These are phyloP conservation scores for Philereme transversata DNA, from an alignment of 2,888 invertebrate genomes.

Conservation along the genomic window DNA sequence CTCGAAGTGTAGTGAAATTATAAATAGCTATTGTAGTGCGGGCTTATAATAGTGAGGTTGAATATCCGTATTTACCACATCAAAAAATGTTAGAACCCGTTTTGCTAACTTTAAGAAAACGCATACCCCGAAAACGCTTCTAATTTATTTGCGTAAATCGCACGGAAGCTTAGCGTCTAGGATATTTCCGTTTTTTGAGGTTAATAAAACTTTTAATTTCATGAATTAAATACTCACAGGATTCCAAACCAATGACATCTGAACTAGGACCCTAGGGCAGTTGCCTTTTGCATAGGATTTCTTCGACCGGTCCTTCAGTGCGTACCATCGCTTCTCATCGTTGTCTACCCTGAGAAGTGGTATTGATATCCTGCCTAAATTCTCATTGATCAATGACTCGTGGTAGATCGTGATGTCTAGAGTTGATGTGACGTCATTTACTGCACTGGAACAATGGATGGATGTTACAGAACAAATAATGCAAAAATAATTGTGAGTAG, in stretches of 20 bases:
- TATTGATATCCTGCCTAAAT: conserved; percentile 69
- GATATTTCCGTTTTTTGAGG: too few relatives aligned
- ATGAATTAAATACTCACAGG: conserved; percentile 57
- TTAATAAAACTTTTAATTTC: neutral
- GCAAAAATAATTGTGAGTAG: too few relatives aligned
- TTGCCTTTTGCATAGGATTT: conserved; percentile 65
- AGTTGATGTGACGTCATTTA: conserved; percentile 73
- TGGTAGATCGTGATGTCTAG: conserved; percentile 71
- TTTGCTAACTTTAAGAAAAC: too few relatives aligned
- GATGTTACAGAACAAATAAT: too few relatives aligned
- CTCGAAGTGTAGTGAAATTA: too few relatives aligned
- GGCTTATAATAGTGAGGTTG: too few relatives aligned
- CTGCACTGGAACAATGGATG: conserved; percentile 51
- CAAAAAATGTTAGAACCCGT: too few relatives aligned
- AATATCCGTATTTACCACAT: too few relatives aligned
- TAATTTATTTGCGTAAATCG: too few relatives aligned
- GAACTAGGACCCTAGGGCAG: conserved; percentile 68
- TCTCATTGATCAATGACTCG: conserved; percentile 68
- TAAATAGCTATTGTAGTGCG: too few relatives aligned
- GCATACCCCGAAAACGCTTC: too few relatives aligned
- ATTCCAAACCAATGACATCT: conserved; percentile 77
- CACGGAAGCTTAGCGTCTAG: too few relatives aligned
- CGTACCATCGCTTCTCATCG: conserved; percentile 74
- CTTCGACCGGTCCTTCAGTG: conserved; percentile 66
- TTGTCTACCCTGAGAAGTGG: conserved; percentile 70